Conservation (phyloP, 2,113 vertebrate species). For the Etheostoma spectabile region DNA sequence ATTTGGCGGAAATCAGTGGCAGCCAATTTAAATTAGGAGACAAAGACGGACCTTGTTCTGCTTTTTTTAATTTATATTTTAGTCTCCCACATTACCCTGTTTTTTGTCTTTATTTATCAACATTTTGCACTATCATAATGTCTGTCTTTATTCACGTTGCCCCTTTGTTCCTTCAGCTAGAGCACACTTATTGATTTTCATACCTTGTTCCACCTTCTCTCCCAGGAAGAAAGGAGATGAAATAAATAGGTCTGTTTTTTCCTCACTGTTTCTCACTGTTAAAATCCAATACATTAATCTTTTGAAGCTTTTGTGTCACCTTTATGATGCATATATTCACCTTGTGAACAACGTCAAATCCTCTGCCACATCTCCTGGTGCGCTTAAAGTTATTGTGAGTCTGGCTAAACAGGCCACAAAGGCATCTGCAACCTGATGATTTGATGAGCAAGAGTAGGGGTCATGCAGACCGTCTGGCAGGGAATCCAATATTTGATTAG, state of each 20-base stretch:
- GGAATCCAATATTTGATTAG: conserved; percentile 56
- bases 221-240: conserved; percentile 10
- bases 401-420: conserved; percentile 15
- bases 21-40: conserved; percentile 76
- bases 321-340: conserved; percentile 23
- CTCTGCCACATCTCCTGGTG: conserved; percentile 10
- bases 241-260: conserved; percentile 10
- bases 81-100: conserved; percentile 5
- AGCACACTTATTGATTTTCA: conserved; percentile 9
- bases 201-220: conserved; percentile 8
- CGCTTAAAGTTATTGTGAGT: conserved; percentile 29
- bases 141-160: conserved; percentile 23
- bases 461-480: conserved; percentile 41
- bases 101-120: conserved; percentile 43
- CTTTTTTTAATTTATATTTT: conserved; percentile 48
- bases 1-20: conserved; percentile 76
- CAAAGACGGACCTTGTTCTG: conserved; percentile 46
- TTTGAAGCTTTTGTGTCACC: conserved; percentile 21
- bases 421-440: conserved; percentile 38
- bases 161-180: background rate
- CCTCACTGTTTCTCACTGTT: background rate
- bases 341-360: conserved; percentile 20
- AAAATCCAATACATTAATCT: conserved; percentile 33
- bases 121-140: conserved; percentile 38
- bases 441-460: conserved; percentile 38